Evolutionary conservation across 2,113 vertebrate genomes (phyloP).

Genomic region (Sula dactylatra): DNA sequence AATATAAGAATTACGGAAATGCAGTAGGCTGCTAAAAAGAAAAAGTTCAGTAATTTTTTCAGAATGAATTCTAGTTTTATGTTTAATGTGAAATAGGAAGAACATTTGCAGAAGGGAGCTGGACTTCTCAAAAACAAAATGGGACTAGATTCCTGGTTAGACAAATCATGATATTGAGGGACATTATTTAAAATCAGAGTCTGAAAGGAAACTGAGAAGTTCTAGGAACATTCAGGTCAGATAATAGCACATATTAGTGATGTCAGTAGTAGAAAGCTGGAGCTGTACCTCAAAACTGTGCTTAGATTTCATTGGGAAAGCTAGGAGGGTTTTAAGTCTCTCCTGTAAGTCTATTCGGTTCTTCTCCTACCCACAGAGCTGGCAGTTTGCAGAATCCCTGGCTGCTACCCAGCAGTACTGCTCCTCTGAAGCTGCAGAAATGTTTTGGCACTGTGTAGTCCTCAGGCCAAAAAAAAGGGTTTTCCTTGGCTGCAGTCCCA

Average conservation of each 20-base stretch:
- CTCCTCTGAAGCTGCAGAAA: background rate
- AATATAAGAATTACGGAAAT: background rate
- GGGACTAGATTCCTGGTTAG: background rate
- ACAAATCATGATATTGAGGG: background rate
- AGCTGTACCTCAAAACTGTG: background rate
- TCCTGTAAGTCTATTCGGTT: background rate
- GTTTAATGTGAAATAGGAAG: background rate
- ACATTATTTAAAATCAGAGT: background rate
- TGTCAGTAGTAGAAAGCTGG: background rate
- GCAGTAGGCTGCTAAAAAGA: background rate
- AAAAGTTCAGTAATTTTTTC: background rate
- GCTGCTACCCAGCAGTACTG: background rate
- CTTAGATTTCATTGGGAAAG: background rate
- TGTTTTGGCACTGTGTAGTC: background rate
- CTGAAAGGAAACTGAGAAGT: background rate
- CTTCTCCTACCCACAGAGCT: background rate
- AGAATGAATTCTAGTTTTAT: background rate
- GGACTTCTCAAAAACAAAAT: background rate
- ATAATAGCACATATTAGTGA: background rate
- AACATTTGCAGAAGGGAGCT: background rate
- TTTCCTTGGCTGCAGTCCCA: background rate
- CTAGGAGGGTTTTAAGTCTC: background rate
- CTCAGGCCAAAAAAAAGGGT: background rate
- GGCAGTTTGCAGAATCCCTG: background rate
- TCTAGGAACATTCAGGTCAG: background rate